phyloP scores from a whole-genome alignment of 2,888 invertebrate genomes.

The Nycteola revayana region DNA sequence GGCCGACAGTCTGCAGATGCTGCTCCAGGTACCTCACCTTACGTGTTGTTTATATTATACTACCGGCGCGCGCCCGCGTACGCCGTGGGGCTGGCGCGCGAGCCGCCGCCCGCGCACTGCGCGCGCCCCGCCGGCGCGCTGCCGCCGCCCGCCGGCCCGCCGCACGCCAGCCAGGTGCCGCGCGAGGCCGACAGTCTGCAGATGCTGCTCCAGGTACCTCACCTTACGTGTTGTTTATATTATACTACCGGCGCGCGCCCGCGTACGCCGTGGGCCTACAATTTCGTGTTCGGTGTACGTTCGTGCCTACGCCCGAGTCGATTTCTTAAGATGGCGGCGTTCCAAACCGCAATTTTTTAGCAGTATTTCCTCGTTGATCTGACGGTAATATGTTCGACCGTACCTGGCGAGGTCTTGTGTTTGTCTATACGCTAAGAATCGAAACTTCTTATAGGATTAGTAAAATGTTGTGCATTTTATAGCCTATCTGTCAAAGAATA shows the following conservation, averaged over 20 bases:
- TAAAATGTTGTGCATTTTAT: too few species aligned
- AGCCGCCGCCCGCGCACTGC: background rate
- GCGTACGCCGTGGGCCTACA: conserved; percentile 4
- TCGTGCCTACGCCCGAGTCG: background rate
- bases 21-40: conserved; percentile 88
- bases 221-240: too few species aligned
- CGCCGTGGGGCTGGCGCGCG: conserved; percentile 7
- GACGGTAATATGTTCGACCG: too few species aligned
- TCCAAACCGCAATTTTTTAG: too few species aligned
- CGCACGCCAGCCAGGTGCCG: conserved; percentile 90
- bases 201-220: conserved; percentile 88
- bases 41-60: too few species aligned
- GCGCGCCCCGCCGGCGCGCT: conserved; percentile 36
- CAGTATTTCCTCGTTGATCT: too few species aligned
- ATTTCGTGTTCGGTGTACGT: too few species aligned
- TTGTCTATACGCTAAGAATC: too few species aligned
- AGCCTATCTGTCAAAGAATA: too few species aligned
- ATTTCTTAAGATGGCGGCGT: too few species aligned
- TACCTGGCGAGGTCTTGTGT: too few species aligned
- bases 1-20: conserved; percentile 90
- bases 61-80: conserved; percentile 28
- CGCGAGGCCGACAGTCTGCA: conserved; percentile 92
- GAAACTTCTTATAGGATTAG: too few species aligned
- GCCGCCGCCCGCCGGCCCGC: conserved; percentile 72
- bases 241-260: conserved; percentile 34